Conservation (phyloP, 2,797 vertebrate genomes). For the Mus minutoides region DNA sequence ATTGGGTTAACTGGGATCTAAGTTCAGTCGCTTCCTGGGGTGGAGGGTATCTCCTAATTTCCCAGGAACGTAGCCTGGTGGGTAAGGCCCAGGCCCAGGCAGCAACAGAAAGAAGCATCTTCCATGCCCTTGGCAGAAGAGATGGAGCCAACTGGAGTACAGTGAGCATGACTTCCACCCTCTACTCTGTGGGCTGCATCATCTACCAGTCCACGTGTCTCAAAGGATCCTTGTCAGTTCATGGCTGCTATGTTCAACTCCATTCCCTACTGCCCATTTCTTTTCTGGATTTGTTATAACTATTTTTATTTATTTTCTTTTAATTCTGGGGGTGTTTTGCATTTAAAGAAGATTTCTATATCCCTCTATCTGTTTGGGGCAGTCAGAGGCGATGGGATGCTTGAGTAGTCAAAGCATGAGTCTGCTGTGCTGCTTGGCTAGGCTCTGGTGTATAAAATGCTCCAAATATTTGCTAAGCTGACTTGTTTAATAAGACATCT, state of each 20-base stretch:
- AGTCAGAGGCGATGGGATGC: not conserved
- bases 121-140: not conserved
- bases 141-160: not conserved
- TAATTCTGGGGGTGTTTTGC: not conserved
- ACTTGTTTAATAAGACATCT: not conserved
- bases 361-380: not conserved
- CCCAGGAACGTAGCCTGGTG: not conserved
- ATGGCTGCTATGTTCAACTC: not conserved
- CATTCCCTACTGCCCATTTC: not conserved
- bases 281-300: slow-evolving; percentile 1
- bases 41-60: not conserved
- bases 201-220: not conserved
- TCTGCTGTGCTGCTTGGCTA: not conserved
- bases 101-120: not conserved
- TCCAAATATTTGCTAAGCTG: slow-evolving; percentile 19
- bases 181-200: not conserved
- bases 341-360: slow-evolving; percentile 1
- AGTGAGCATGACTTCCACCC: not conserved
- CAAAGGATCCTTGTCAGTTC: not conserved
- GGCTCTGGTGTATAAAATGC: not conserved
- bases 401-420: not conserved
- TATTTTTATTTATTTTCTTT: not conserved
- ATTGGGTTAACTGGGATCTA: not conserved
- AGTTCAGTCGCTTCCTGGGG: not conserved
- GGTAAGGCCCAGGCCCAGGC: not conserved